A percentile compares a stretch with the other conserved stretches of the same genome.
phyloP scores from a whole-genome alignment of 2,888 invertebrate species.

The Agriotes lineatus region DNA sequence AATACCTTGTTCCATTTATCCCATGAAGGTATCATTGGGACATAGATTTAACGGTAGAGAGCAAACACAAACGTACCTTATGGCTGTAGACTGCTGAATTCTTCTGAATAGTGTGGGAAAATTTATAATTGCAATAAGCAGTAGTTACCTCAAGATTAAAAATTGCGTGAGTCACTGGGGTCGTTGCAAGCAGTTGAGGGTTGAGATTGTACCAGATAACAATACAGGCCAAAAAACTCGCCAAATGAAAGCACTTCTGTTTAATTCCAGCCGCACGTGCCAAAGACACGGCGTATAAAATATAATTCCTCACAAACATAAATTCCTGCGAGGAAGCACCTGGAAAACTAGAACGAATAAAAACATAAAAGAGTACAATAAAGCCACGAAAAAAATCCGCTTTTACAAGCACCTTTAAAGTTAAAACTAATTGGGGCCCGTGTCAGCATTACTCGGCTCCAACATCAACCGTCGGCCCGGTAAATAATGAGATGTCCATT shows the following conservation, averaged over 20 bases:
- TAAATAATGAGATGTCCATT: slow-evolving; percentile 59
- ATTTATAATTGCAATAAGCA: too few relatives aligned
- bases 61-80: too few relatives aligned
- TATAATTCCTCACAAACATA: slow-evolving; percentile 32
- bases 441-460: slow-evolving; percentile 55
- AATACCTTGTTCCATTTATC: too few relatives aligned
- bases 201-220: too few relatives aligned
- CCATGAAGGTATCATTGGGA: too few relatives aligned
- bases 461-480: slow-evolving; percentile 55
- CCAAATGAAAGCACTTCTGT: slow-evolving; percentile 25
- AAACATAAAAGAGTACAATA: slow-evolving; percentile 50
- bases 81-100: too few relatives aligned
- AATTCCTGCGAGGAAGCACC: slow-evolving; percentile 34
- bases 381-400: slow-evolving; percentile 49
- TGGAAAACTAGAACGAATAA: slow-evolving; percentile 46
- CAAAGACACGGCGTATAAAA: slow-evolving; percentile 28
- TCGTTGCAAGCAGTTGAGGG: too few relatives aligned
- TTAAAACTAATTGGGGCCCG: slow-evolving; percentile 57
- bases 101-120: too few relatives aligned
- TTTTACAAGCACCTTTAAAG: slow-evolving; percentile 54
- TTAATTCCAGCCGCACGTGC: slow-evolving; percentile 27
- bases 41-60: too few relatives aligned
- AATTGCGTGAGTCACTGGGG: too few relatives aligned
- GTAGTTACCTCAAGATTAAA: too few relatives aligned
- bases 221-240: too few relatives aligned